phyloP scores from a whole-genome alignment of 2,888 invertebrate species.

The Galerucella calmariensis region DNA sequence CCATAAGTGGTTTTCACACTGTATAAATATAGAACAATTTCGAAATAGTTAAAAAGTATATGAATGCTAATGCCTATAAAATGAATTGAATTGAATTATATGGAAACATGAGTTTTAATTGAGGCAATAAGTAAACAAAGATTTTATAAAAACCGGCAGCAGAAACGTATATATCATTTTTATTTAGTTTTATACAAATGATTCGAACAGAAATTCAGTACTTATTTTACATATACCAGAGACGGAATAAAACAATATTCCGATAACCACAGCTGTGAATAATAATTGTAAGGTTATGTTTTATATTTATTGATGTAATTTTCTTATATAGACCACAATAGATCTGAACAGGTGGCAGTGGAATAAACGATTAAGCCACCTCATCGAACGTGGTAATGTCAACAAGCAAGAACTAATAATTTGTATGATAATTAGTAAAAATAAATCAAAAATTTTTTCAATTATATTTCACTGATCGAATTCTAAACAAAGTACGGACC shows the following conservation, averaged over 20 bases:
- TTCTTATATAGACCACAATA: too few relatives aligned
- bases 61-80: constrained; percentile 1
- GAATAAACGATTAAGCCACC: too few relatives aligned
- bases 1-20: not conserved
- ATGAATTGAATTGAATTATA: constrained; percentile 8
- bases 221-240: constrained; percentile 18
- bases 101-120: constrained; percentile 18
- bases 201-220: not conserved
- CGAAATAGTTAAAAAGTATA: not conserved
- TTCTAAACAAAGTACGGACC: too few relatives aligned
- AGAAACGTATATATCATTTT: constrained; percentile 15
- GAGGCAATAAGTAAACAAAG: constrained; percentile 19
- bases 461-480: too few relatives aligned
- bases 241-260: constrained; percentile 1
- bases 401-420: too few relatives aligned
- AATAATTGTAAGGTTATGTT: too few relatives aligned
- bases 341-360: too few relatives aligned
- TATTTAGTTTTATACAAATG: constrained; percentile 23
- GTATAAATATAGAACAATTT: not conserved
- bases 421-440: too few relatives aligned
- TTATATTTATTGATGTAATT: too few relatives aligned
- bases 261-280: too few relatives aligned
- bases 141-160: constrained; percentile 21
- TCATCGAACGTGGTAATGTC: too few relatives aligned
- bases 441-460: too few relatives aligned